Evolutionary conservation across 2,888 invertebrate species (phyloP), one percentile per base, ranked within the genome.

Genomic region (Sylvicola fuscatus): DNA sequence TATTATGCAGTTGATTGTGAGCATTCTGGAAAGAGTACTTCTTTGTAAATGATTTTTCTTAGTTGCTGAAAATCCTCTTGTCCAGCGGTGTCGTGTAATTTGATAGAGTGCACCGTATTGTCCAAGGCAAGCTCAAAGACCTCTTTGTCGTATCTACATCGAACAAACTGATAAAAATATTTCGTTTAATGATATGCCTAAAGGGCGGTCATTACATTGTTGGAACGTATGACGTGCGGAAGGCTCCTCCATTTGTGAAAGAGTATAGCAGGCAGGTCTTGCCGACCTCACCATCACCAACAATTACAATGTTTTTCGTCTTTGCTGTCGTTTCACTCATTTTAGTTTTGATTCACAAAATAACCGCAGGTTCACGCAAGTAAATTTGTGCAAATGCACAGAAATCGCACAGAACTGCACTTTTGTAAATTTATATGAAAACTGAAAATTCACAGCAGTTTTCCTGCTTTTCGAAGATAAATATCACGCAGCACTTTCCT

Each of bases 231-330:
- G 28, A 27, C 7, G 30, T 10, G 5, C 27, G 26, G 17, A 39
- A 39, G 8, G 15, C 34, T 3, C 32, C 31, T 17, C 34, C 11
- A 27, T 36, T 36, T 8, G 29, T 36, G 26, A 21, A 39, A 16
- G 34, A 27, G 16, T 36, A 28, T 13, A 39, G 11, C n/a, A 39
- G 14, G 16, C 36, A 30, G 11, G 38, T 39, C 17, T 39, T 39
- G 7, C 38, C 38, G 1, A 39, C 38, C 5, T 28, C 17, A 10
- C 31, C 31, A 36, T 36, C 38, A 31, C 38, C 38, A 16, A 39
- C 32, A 16, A 39, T 10, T 3, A 39, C 34, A 14, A 39, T 36
- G 34, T 39, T 36, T 33, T 35, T 38, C 11, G 27, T 34, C 12
- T 12, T 27, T 27, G 16, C 13, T 6, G 21, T n/a, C 13, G 14